These are phyloP conservation scores for Gnathochromis pfefferi DNA, from an alignment of 2,113 vertebrate genomes.

Conservation along the genomic window DNA sequence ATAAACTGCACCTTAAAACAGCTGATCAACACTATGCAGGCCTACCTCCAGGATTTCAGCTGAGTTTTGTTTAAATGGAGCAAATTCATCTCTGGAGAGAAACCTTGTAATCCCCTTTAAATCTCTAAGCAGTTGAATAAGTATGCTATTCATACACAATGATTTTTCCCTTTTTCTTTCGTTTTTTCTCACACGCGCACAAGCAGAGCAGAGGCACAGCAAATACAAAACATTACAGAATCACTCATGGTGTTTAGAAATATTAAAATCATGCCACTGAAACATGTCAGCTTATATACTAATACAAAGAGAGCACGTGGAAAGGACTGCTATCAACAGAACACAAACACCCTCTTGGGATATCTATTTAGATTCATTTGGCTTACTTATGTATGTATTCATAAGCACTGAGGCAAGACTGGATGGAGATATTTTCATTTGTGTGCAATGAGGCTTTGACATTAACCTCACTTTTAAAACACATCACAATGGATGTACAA, in stretches of 20 bases:
- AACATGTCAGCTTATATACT: conserved; percentile 2
- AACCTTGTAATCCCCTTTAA: conserved; percentile 50
- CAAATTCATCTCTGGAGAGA: conserved; percentile 63
- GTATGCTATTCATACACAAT: conserved; percentile 41
- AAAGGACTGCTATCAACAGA: conserved; percentile 6
- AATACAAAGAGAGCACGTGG: conserved; percentile 2
- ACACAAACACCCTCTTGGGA: conserved; percentile 15
- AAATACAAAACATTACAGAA: conserved; percentile 6
- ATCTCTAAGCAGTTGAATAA: conserved; percentile 57
- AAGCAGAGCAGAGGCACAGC: not conserved
- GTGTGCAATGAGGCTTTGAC: conserved; percentile 48
- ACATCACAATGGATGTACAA: conserved; percentile 11
- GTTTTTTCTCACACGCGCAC: not conserved
- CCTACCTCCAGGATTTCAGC: conserved; percentile 38
- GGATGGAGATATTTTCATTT: conserved; percentile 46
- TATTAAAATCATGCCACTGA: not conserved
- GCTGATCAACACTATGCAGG: conserved; percentile 47
- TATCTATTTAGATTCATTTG: conserved; percentile 32
- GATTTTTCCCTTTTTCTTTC: not conserved
- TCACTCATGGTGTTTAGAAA: not conserved
- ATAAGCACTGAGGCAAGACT: conserved; percentile 34
- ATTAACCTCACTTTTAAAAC: conserved; percentile 43
- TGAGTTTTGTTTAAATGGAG: conserved; percentile 61
- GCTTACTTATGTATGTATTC: conserved; percentile 34
- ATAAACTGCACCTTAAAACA: conserved; percentile 68